Evolutionary conservation across 2,113 vertebrate genomes (phyloP).

Genomic region (Aspiorhynchus laticeps): DNA sequence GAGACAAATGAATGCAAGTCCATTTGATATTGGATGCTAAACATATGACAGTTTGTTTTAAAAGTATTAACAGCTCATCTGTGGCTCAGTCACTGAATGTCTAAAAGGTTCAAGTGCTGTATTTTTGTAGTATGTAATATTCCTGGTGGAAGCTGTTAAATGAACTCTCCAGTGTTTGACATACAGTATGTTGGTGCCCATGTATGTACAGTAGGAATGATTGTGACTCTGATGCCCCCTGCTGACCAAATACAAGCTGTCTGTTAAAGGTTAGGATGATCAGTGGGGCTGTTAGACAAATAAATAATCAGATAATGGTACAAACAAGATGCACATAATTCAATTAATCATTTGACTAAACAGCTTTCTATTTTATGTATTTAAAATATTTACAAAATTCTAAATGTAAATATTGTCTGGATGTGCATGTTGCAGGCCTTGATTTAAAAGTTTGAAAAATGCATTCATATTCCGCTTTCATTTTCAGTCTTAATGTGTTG

Average conservation of each 20-base stretch:
- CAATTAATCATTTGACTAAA: background rate
- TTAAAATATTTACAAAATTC: background rate
- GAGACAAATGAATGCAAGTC: no score
- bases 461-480: background rate
- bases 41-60: no score
- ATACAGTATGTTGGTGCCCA: no score
- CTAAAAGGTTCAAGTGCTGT: no score
- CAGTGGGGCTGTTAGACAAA: background rate
- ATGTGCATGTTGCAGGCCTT: background rate
- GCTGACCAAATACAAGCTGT: background rate
- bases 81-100: no score
- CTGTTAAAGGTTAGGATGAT: background rate
- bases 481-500: background rate
- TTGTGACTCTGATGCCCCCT: background rate
- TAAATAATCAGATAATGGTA: background rate
- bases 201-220: background rate
- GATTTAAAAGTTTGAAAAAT: background rate
- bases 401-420: background rate
- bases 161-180: no score
- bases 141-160: no score
- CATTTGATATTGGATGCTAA: no score
- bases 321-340: background rate
- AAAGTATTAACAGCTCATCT: background rate
- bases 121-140: no score
- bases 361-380: background rate